phyloP scores from a whole-genome alignment of 2,888 invertebrate species.

The Tenodera sinensis region DNA sequence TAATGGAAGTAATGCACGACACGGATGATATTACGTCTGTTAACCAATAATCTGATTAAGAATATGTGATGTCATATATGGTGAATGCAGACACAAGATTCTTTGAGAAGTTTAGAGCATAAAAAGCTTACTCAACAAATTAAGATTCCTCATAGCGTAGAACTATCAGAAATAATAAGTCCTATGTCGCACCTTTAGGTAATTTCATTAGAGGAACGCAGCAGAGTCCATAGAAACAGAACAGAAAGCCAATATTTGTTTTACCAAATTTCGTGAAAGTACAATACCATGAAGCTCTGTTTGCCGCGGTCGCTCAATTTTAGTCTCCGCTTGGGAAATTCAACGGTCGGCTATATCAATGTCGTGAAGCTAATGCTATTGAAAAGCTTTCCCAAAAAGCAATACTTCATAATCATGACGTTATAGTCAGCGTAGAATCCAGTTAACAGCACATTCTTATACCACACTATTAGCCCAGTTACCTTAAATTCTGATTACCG shows the following conservation, averaged over 20 bases:
- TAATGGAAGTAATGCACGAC: too few species aligned
- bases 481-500: too few species aligned
- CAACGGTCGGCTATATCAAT: neutral
- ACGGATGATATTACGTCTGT: too few species aligned
- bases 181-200: neutral
- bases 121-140: neutral
- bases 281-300: neutral
- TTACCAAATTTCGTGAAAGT: neutral
- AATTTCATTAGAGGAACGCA: neutral
- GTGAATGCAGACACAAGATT: too few species aligned
- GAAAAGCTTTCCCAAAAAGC: neutral
- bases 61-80: too few species aligned
- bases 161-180: neutral
- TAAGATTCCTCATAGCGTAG: neutral
- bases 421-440: too few species aligned
- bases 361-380: neutral
- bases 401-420: neutral
- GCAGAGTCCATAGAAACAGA: neutral
- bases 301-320: neutral
- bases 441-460: too few species aligned
- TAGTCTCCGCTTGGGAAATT: neutral
- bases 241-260: neutral
- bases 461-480: too few species aligned
- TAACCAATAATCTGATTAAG: too few species aligned
- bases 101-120: neutral